phyloP scores from a whole-genome alignment of 1,140 invertebrate species.

The Lasaia peninsularis region DNA sequence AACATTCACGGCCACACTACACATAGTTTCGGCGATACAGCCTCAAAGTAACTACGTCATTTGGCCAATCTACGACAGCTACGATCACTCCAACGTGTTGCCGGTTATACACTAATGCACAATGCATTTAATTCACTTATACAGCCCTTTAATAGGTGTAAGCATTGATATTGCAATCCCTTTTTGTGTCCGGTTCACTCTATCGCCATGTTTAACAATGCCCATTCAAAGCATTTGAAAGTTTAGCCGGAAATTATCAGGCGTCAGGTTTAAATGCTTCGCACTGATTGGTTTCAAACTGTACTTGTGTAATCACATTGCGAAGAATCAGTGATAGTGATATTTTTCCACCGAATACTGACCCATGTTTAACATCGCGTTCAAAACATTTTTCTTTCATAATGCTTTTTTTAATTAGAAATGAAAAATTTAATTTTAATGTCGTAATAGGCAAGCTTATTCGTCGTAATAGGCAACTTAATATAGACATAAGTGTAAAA shows the following conservation, averaged over 20 bases:
- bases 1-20: neutral
- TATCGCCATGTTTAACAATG: conserved; percentile 18
- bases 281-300: neutral
- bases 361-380: neutral
- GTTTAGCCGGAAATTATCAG: neutral
- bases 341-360: neutral
- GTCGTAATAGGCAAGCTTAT: too few species aligned
- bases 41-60: conserved; percentile 50
- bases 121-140: conserved; percentile 46
- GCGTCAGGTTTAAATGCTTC: neutral
- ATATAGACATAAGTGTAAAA: too few species aligned
- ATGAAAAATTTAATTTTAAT: too few species aligned
- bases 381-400: too few species aligned
- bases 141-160: conserved; percentile 37
- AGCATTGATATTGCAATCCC: conserved; percentile 20
- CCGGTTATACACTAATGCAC: conserved; percentile 51
- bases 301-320: neutral
- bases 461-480: too few species aligned
- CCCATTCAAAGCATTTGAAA: conserved; percentile 2
- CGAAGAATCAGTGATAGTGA: neutral
- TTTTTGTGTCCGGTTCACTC: conserved; percentile 16
- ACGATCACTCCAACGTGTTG: conserved; percentile 41
- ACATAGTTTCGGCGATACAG: conserved; percentile 47
- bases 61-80: conserved; percentile 45
- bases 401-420: too few species aligned